A percentile compares a stretch with the other conserved stretches of the same genome.
These are phyloP conservation scores for Cryptosula pallasiana DNA, from an alignment of 2,888 invertebrate species.

Conservation along the genomic window DNA sequence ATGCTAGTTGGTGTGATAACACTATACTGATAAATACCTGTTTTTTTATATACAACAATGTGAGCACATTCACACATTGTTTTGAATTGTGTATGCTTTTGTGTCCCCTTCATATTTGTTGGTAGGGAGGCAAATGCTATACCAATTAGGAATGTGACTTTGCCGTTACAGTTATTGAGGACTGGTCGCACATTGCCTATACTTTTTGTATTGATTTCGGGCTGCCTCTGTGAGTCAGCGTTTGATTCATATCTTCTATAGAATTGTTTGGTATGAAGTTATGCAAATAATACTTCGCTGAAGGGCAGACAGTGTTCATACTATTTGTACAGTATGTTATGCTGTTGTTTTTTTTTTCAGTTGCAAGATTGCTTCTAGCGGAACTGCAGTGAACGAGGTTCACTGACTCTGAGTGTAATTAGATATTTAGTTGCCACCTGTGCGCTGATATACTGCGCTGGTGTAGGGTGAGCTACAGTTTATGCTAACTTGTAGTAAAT, in stretches of 20 bases:
- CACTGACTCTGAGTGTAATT: not conserved
- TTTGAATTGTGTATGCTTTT: too few relatives aligned
- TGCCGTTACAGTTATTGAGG: too few relatives aligned
- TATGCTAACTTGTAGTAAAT: too few relatives aligned
- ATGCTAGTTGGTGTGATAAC: too few relatives aligned
- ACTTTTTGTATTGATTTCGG: not conserved
- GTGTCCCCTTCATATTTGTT: too few relatives aligned
- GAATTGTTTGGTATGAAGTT: not conserved
- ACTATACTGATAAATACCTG: too few relatives aligned
- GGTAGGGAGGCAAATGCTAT: too few relatives aligned
- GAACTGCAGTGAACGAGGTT: not conserved
- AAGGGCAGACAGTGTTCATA: not conserved
- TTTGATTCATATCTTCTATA: slow-evolving; percentile 4
- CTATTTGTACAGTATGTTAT: not conserved
- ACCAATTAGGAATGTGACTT: too few relatives aligned
- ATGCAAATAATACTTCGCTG: not conserved
- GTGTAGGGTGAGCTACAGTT: not conserved
- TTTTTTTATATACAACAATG: too few relatives aligned
- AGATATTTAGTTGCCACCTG: not conserved
- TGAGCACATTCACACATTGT: too few relatives aligned
- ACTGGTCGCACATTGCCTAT: not conserved
- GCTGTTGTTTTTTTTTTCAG: not conserved
- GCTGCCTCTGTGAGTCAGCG: not conserved
- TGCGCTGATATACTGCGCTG: not conserved
- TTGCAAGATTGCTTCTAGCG: not conserved